Percentiles rank a stretch among this genome's conserved stretches.
phyloP scores from a whole-genome alignment of 2,888 invertebrate genomes.

The Himalopsyche kuldschensis region DNA sequence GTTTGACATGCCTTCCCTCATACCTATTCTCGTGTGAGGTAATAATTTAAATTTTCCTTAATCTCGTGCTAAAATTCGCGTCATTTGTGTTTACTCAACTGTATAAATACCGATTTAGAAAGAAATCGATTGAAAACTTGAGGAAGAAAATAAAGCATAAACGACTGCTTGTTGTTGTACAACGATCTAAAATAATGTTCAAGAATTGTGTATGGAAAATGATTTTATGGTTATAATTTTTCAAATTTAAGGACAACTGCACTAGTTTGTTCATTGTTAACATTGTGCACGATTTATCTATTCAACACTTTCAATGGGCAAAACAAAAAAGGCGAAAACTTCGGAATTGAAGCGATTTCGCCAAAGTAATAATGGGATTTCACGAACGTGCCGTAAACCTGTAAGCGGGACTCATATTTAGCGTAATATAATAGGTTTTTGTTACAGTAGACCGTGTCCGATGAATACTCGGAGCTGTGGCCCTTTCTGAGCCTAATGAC shows the following conservation, averaged over 20 bases:
- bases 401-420: constrained; percentile 32
- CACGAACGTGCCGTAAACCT: constrained; percentile 34
- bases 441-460: constrained; percentile 13
- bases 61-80: too few relatives aligned
- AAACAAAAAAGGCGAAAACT: constrained; percentile 17
- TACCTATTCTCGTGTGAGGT: too few relatives aligned
- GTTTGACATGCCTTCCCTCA: too few relatives aligned
- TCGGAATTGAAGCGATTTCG: constrained; percentile 16
- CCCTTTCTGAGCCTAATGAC: constrained; percentile 23
- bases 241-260: neutral
- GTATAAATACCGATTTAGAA: too few relatives aligned
- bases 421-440: constrained; percentile 28
- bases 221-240: neutral
- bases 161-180: too few relatives aligned
- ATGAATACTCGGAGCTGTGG: constrained; percentile 21
- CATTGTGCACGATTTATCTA: constrained; percentile 13
- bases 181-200: too few relatives aligned
- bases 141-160: too few relatives aligned
- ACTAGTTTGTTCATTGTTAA: neutral
- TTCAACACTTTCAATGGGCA: constrained; percentile 7
- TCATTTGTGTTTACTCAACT: too few relatives aligned
- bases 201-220: too few relatives aligned
- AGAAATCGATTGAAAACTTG: too few relatives aligned
- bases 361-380: constrained; percentile 31
- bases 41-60: too few relatives aligned